Base-by-base conservation (phyloP, 2,888 invertebrate species). In the Lycocerus yunnanus region DNA sequence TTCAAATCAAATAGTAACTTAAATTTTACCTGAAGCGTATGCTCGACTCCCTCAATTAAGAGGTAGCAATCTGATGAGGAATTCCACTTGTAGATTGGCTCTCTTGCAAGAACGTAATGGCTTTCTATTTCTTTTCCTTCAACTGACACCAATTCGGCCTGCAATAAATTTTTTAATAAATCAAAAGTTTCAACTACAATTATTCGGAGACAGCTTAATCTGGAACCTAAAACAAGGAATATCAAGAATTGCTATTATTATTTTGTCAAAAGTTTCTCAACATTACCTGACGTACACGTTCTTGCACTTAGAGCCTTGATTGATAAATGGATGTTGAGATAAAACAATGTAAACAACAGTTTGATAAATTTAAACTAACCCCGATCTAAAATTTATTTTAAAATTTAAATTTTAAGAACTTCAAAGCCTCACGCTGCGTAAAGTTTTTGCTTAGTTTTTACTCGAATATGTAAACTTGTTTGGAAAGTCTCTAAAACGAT, bases 111-210 rank as follows among this genome's bases (percentile, higher is more conserved):
- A 2, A 92, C 92, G 84, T 92, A 92, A 85, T 92, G 92, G 69
- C 91, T 92, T 84, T 92, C 92, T 76, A 92, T 92, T 84, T 92
- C 92, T 82, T 92, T 92, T 14, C 92, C 92, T 82, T 92, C 92
- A 0, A 92, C 92, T 0, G 92, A 92, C 1, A 92, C 92, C 67
- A 92, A 84, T 82, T 92, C 92, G 66, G 92, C 92, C 92, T 92
- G 88, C 72, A 85, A 85, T 74, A 83, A 82, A 81, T 5, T 60
- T 60, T 60, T 60, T 60, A 60, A 16, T 60, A 60, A 60, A 60
- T 18, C 60, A 60, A 63, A 63, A 63, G 61, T 63, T 63, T 20
- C 18, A 63, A 63, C 16, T 63, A 18, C 13, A 20, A 15, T 14
- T 18, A 63, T 63, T 63, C 20, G 20, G 20, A 18, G 61, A 63